Evolutionary conservation across 2,797 vertebrate species (phyloP).

Genomic region (Phoxinus dragarum): DNA sequence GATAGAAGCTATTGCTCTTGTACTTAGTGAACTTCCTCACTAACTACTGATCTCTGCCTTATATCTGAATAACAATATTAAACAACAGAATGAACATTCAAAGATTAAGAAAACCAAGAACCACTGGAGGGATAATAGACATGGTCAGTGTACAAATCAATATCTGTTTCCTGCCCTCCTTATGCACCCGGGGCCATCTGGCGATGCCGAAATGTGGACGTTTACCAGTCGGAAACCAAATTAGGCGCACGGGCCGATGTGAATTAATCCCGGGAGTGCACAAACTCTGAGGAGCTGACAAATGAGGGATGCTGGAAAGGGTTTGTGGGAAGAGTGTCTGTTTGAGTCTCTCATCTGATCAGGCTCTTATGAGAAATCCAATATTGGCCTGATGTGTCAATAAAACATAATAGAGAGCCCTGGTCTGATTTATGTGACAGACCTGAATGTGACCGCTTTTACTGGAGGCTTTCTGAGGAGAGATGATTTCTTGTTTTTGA

Average conservation of each 20-base stretch:
- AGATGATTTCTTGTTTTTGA: background rate
- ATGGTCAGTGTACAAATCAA: constrained; percentile 37
- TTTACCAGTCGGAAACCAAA: constrained; percentile 48
- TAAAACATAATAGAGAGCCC: background rate
- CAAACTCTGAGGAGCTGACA: constrained; percentile 7
- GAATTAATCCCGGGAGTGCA: constrained; percentile 37
- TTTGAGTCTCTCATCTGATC: constrained; percentile 21
- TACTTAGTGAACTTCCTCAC: background rate
- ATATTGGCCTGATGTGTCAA: background rate
- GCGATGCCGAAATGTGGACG: constrained; percentile 41
- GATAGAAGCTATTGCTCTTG: background rate
- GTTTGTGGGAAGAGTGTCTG: background rate
- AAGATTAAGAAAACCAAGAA: constrained; percentile 21
- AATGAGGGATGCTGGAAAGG: constrained; percentile 4
- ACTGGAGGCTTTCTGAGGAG: background rate
- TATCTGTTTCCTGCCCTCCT: constrained; percentile 45
- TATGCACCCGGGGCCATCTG: constrained; percentile 44
- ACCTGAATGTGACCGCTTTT: background rate
- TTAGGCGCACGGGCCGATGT: constrained; percentile 49
- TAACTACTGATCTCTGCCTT: background rate
- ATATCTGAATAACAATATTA: constrained; percentile 26
- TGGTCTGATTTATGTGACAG: background rate
- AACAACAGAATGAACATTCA: constrained; percentile 19
- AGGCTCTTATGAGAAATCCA: background rate
- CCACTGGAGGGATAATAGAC: constrained; percentile 26